These are phyloP conservation scores for Rhabdornis inornatus DNA, from an alignment of 2,113 vertebrate species.

Conservation along the genomic window DNA sequence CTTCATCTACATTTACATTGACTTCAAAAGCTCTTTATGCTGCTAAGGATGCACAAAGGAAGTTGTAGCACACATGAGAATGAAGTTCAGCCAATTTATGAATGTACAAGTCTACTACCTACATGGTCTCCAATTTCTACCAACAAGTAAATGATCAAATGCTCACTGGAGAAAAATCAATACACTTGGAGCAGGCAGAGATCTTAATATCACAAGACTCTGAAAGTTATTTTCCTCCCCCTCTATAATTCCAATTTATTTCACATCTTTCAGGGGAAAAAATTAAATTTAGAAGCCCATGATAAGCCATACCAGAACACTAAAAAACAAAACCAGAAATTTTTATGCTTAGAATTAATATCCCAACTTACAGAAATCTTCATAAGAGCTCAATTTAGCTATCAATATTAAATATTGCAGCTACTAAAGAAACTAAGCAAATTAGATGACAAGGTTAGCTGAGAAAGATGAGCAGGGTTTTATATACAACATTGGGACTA, in stretches of 20 bases:
- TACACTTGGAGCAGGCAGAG: background rate
- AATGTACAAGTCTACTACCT: background rate
- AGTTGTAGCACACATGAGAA: background rate
- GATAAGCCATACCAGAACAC: background rate
- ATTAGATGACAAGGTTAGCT: background rate
- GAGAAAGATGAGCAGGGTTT: background rate
- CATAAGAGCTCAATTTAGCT: background rate
- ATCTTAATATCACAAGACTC: background rate
- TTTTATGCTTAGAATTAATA: background rate
- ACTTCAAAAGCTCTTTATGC: background rate
- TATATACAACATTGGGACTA: background rate
- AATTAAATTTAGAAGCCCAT: background rate
- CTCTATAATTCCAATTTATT: background rate
- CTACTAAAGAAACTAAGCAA: background rate
- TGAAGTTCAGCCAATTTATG: background rate
- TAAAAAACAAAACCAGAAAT: background rate
- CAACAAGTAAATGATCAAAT: background rate
- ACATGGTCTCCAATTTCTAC: background rate
- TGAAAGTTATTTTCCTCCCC: background rate
- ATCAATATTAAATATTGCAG: background rate
- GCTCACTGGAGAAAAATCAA: background rate
- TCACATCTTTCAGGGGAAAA: background rate
- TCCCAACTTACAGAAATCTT: background rate
- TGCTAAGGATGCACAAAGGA: background rate
- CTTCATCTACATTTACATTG: background rate